Percentiles rank a stretch among this genome's conserved stretches.
phyloP scores from a whole-genome alignment of 1,140 invertebrate species.

The Babylonia areolata region DNA sequence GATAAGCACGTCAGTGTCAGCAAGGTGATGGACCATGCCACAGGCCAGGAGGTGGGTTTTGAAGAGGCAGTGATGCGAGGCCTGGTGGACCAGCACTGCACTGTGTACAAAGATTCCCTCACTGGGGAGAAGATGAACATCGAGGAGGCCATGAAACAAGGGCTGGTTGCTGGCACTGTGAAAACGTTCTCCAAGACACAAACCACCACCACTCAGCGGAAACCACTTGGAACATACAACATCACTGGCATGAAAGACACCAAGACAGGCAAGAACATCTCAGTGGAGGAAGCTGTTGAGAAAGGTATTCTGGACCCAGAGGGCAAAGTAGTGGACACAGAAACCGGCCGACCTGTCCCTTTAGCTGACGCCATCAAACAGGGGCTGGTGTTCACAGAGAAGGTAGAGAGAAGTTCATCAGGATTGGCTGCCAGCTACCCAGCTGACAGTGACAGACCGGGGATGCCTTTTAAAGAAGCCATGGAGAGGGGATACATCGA shows the following conservation, averaged over 20 bases:
- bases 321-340: conserved; percentile 82
- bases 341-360: conserved; percentile 84
- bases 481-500: conserved; percentile 87
- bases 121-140: conserved; percentile 77
- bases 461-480: conserved; percentile 86
- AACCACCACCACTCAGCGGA: conserved; percentile 56
- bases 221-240: conserved; percentile 59
- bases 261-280: conserved; percentile 77
- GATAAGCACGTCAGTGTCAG: conserved; percentile 78
- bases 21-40: conserved; percentile 81
- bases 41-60: conserved; percentile 83
- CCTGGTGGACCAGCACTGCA: conserved; percentile 70
- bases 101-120: conserved; percentile 79
- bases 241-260: conserved; percentile 89
- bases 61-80: conserved; percentile 74
- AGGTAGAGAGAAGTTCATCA: conserved; percentile 79
- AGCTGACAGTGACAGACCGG: background rate
- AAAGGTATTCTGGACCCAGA: conserved; percentile 71
- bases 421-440: background rate
- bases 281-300: conserved; percentile 69
- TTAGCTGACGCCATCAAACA: conserved; percentile 86
- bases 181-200: conserved; percentile 71
- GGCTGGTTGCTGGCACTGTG: conserved; percentile 83
- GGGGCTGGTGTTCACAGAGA: conserved; percentile 86
- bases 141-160: conserved; percentile 88